Base-by-base conservation (phyloP, 2,888 invertebrate genomes). In the Tillus elongatus region DNA sequence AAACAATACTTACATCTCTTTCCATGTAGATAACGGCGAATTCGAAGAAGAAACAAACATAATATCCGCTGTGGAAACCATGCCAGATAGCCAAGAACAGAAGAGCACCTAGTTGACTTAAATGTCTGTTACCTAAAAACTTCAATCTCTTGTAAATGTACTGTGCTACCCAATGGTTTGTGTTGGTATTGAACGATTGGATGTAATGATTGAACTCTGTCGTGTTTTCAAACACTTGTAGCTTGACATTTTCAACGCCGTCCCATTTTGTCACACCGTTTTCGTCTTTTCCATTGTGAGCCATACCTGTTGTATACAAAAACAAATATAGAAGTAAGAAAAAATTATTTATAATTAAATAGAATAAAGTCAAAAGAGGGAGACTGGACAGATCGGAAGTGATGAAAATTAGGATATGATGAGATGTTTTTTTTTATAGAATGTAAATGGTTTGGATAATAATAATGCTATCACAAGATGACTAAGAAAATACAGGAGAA, bases 11-110 rank as follows among this genome's bases (percentile, higher is more conserved):
- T 62, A 84, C 83, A 57, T 89, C 86, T 66, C 82, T 85, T 56
- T 95, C 93, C 57, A 85, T 76, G 44, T 77, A 77, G 61, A 93
- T 85, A 16, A 89, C 81, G 16, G 88, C 66, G 59, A 92, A 95
- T 60, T 97, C 97, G 64, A 91, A 79, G 39, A 87, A 73, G 71
- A 97, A 97, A 30, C 87, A 84, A 55, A 88, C 70, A 60, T 93
- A 97, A 58, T 98, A 98, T 1, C 97, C 96, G 6, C 86, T 79
- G 58, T 91, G 86, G 35, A 90, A 79, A 8, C 97, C 97, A 64
- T 97, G 97, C 97, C 97, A 97, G 0, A 93, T 57, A 0, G 97
- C 92, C 26, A 98, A 74, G 66, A 95, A 97, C 1, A 78, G 38
- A 27, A 98, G 67, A 0, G 95, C 87, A 1, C 77, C 71, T 1